Evolutionary conservation across 2,888 invertebrate genomes (phyloP).

Genomic region (Drosophila nigritarsus): DNA sequence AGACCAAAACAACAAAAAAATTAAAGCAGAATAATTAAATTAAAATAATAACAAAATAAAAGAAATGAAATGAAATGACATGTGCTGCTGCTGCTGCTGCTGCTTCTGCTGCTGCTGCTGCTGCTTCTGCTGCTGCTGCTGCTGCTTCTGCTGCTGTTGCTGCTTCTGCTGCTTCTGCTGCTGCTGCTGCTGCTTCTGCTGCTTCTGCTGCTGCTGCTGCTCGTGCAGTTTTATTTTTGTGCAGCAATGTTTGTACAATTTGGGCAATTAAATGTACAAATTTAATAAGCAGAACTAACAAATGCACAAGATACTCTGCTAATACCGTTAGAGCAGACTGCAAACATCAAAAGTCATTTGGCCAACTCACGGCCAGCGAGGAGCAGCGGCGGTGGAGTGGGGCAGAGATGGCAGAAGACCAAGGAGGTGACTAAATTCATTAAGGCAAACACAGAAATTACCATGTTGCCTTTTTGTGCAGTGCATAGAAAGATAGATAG

Average conservation of each 20-base stretch:
- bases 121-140: neutral
- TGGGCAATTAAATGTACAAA: slow-evolving; percentile 67
- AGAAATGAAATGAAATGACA: slow-evolving; percentile 36
- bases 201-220: neutral
- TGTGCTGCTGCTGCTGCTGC: slow-evolving; percentile 26
- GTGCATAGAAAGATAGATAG: neutral
- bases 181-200: slow-evolving; percentile 18
- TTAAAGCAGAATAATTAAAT: slow-evolving; percentile 2
- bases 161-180: slow-evolving; percentile 19
- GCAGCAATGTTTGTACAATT: slow-evolving; percentile 31
- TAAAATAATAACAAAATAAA: neutral
- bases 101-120: neutral
- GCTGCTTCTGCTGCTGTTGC: neutral
- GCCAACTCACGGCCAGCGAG: neutral
- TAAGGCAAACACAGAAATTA: slow-evolving; percentile 65
- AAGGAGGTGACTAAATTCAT: slow-evolving; percentile 56
- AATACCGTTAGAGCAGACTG: slow-evolving; percentile 21
- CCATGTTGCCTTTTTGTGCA: slow-evolving; percentile 43
- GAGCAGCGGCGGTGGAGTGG: neutral
- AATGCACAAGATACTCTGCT: slow-evolving; percentile 5
- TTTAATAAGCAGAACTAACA: slow-evolving; percentile 58
- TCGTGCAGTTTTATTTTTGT: slow-evolving; percentile 5
- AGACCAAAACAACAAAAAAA: neutral
- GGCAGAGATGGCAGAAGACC: neutral
- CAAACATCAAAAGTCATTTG: slow-evolving; percentile 46